Base-by-base conservation (phyloP, 2,113 vertebrate species). In the Regulus satrapa region DNA sequence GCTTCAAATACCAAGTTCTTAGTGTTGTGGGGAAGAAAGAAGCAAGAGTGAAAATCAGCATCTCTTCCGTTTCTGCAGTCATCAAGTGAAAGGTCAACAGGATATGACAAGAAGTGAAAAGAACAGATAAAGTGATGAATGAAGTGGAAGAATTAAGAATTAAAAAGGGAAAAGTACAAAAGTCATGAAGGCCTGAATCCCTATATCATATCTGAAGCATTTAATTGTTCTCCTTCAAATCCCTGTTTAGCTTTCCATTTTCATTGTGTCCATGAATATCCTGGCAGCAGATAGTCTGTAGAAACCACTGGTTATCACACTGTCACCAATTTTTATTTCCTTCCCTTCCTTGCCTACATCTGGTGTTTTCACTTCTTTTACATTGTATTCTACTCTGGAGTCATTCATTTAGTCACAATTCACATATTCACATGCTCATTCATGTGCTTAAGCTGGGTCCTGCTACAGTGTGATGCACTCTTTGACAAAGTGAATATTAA, bases 1-100 rank as follows among this genome's bases (percentile, higher is more conserved):
- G 25, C 82, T 88, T 80, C 36, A 79, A 93, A 91, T 94, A 94
- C 26, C 28, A 66, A 83, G 29, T 90, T 79, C 32, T 95, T 85
- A 16, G 34, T 54, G n/a, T 76, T 91, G 13, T 58, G 38, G 16
- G 10, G 14, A 84, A 79, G 24, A 83, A 75, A 79, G 61, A 89
- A 49, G 23, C 5, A 29, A 59, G 51, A 85, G 12, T 89, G 55
- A 79, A 77, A 62, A 80, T 79, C 28, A 46, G 18, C 54, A 55
- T 2, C 40, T 86, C 69, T 78, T 83, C 34, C 1, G 0, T 85
- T 92, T 56, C 67, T 89, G 28, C 24, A 52, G 80, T 94, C 85
- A 94, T 55, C 23, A 11, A 81, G 12, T 49, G 54, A 91, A 94
- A 94, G 89, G 73, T 89, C 89, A 87, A 12, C 49, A 26, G 41